Evolutionary conservation across 2,888 invertebrate species (phyloP).

Genomic region (Caenorhabditis zanzibari): DNA sequence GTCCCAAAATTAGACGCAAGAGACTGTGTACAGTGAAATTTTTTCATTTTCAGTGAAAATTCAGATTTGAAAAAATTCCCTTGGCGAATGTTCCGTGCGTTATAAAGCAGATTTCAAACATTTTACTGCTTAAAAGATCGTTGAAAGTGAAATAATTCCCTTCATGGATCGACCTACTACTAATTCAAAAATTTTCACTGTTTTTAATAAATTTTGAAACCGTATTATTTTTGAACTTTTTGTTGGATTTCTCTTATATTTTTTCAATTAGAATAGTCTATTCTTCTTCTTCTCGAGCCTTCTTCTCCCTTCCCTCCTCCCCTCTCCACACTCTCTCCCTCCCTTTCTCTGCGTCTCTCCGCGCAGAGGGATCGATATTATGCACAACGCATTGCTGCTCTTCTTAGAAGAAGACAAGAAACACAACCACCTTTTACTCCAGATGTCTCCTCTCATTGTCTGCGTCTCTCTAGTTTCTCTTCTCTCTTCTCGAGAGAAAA

Average conservation of each 20-base stretch:
- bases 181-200: background rate
- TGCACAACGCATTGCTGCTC: conserved; percentile 26
- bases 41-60: too few species aligned
- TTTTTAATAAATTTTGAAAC: background rate
- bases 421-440: background rate
- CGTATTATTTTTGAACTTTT: background rate
- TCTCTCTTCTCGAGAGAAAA: background rate
- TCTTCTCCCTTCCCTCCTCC: conserved; percentile 5
- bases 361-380: conserved; percentile 45
- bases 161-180: too few species aligned
- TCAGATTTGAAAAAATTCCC: too few species aligned
- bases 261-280: too few species aligned
- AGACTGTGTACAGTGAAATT: too few species aligned
- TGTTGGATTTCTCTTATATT: too few species aligned
- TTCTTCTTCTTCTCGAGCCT: background rate
- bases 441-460: conserved; percentile 4
- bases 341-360: conserved; percentile 36
- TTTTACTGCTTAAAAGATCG: too few species aligned
- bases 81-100: too few species aligned
- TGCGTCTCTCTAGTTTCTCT: conserved; percentile 24
- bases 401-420: too few species aligned
- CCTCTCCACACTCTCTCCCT: background rate
- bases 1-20: too few species aligned
- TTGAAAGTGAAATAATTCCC: too few species aligned
- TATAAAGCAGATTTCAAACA: too few species aligned